A percentile compares a stretch with the other conserved stretches of the same genome.
Evolutionary conservation across 2,888 invertebrate species (phyloP).

Genomic region (Tethea ocularis): DNA sequence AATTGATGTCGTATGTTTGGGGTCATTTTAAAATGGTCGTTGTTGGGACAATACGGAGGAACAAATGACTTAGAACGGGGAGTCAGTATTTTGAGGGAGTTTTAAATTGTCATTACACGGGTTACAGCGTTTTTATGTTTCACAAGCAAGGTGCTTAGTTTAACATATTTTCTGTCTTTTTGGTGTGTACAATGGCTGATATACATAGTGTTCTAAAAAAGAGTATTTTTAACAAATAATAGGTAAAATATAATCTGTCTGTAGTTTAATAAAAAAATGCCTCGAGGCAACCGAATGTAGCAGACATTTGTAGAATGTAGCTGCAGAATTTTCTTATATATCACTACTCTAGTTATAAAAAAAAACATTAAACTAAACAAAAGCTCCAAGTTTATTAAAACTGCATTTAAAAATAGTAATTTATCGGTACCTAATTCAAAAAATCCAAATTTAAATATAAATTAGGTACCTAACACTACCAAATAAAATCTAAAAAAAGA

Average conservation of each 20-base stretch:
- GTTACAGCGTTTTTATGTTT: slow-evolving; percentile 74
- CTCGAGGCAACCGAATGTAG: too few relatives aligned
- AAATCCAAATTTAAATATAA: too few relatives aligned
- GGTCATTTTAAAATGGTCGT: slow-evolving; percentile 45
- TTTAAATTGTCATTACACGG: slow-evolving; percentile 79
- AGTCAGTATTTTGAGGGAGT: slow-evolving; percentile 59
- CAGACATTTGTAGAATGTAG: too few relatives aligned
- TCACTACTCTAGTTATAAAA: too few relatives aligned
- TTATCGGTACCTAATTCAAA: too few relatives aligned
- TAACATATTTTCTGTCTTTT: slow-evolving; percentile 59
- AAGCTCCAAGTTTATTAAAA: too few relatives aligned
- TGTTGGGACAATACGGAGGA: slow-evolving; percentile 60
- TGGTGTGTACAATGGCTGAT: slow-evolving; percentile 18
- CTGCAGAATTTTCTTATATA: too few relatives aligned
- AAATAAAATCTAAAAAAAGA: too few relatives aligned
- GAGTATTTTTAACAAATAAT: background rate
- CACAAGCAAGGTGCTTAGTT: slow-evolving; percentile 62
- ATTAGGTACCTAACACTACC: too few relatives aligned
- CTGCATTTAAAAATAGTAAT: too few relatives aligned
- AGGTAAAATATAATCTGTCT: slow-evolving; percentile 13
- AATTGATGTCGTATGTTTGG: slow-evolving; percentile 20
- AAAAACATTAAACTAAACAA: too few relatives aligned
- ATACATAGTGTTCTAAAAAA: slow-evolving; percentile 41
- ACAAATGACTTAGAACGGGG: slow-evolving; percentile 73
- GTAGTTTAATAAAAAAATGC: too few relatives aligned